These are phyloP conservation scores for Apodemia mormo DNA, from an alignment of 2,888 invertebrate species.

Conservation along the genomic window DNA sequence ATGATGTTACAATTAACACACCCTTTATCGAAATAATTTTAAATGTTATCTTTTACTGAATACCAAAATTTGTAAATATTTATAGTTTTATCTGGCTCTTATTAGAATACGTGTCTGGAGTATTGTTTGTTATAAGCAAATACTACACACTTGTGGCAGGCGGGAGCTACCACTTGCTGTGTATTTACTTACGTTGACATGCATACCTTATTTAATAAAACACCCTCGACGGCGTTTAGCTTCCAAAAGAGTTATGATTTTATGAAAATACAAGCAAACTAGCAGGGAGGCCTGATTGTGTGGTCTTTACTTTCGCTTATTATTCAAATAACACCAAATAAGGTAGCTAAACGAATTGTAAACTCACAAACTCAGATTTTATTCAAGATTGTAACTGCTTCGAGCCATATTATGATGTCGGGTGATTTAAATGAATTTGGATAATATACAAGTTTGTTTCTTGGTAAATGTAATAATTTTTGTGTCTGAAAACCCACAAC, in stretches of 20 bases:
- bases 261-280: conserved; percentile 12
- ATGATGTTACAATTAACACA: too few species aligned
- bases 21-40: too few species aligned
- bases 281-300: conserved; percentile 1
- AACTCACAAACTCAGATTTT: neutral
- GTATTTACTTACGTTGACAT: conserved; percentile 68
- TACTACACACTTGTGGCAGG: conserved; percentile 64
- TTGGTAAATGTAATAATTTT: too few species aligned
- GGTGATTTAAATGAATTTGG: too few species aligned
- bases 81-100: conserved; percentile 26
- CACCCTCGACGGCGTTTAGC: conserved; percentile 34
- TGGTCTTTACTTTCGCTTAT: neutral
- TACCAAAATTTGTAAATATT: conserved; percentile 1
- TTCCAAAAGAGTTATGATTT: conserved; percentile 20
- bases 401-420: too few species aligned
- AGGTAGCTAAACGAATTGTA: neutral
- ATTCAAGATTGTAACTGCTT: too few species aligned
- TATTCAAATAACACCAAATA: conserved; percentile 1
- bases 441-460: too few species aligned
- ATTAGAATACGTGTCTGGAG: conserved; percentile 58
- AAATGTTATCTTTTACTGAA: neutral
- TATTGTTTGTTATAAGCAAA: conserved; percentile 69
- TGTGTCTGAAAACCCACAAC: too few species aligned
- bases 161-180: conserved; percentile 52
- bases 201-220: conserved; percentile 64